Base-by-base conservation (phyloP, 2,797 vertebrate genomes). In the Scolopax bukidnonensis region DNA sequence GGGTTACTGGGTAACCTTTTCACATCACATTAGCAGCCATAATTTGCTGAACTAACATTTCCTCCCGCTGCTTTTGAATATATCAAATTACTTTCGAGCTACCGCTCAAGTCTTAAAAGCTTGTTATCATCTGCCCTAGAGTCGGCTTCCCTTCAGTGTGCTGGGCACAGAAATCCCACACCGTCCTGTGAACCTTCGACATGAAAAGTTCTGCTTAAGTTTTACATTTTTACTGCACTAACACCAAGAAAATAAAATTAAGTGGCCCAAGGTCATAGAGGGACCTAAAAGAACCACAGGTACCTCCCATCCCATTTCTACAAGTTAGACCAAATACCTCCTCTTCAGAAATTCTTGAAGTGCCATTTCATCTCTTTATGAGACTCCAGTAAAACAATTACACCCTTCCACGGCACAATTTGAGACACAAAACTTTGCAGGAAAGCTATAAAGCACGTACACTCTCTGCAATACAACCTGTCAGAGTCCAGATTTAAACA, bases 51-150 rank as follows among this genome's bases (percentile, higher is more conserved):
- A 54, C 40, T 76, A 73, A 69, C 61, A 75, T 50, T 51, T 91
- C 57, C 81, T 93, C 84, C 61, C 54, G 60, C 83, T 91, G 82
- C 75, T 89, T 85, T 28, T 71, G 53, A 83, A 92, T 41, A 33
- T 4, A 94, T 56, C 68, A 77, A 85, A 75, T 71, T 2, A 57
- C n/a, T 83, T 85, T 5, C 43, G 75, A 92, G 89, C 43, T 47
- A 21, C 33, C 0, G 9, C 38, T 69, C 47, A 43, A 84, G 38
- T 32, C 90, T 77, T 79, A 70, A 89, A 90, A 83, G 57, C 28
- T 59, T 40, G 32, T 87, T 48, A 19, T 33, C 75, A 51, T 20
- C 20, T 17, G n/a, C 54, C 30, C 78, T 30, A 23, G 33, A 87
- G 78, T 24, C 2, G 0, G 27, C 32, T 91, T 56, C 43, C 21